phyloP scores from a whole-genome alignment of 2,113 vertebrate genomes.

The Vulpes ferrilata region DNA sequence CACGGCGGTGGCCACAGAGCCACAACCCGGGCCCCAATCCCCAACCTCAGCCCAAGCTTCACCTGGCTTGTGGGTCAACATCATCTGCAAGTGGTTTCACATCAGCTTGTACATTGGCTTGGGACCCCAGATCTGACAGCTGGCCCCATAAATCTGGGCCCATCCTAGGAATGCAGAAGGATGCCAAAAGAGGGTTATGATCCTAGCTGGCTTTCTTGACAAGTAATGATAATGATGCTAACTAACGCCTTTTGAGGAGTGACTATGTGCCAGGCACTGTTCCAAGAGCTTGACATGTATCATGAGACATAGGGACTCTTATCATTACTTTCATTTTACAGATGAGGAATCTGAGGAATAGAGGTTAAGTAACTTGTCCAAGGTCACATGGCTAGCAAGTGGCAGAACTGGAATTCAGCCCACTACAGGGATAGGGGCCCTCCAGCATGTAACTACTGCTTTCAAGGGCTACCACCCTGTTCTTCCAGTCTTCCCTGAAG shows the following conservation, averaged over 20 bases:
- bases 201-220: not conserved
- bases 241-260: not conserved
- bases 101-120: not conserved
- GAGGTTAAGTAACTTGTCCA: conserved; percentile 45
- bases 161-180: not conserved
- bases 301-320: not conserved
- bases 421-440: not conserved
- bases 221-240: not conserved
- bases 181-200: not conserved
- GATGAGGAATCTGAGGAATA: not conserved
- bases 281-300: not conserved
- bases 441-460: not conserved
- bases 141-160: not conserved
- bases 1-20: not conserved
- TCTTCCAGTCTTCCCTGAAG: not conserved
- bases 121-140: not conserved
- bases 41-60: not conserved
- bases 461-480: not conserved
- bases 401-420: not conserved
- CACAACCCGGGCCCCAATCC: not conserved
- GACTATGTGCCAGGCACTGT: not conserved
- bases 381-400: conserved; percentile 29
- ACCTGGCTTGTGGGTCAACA: not conserved
- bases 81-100: not conserved
- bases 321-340: conserved; percentile 26